phyloP scores from a whole-genome alignment of 2,797 vertebrate species.

The Hemibagrus guttatus region DNA sequence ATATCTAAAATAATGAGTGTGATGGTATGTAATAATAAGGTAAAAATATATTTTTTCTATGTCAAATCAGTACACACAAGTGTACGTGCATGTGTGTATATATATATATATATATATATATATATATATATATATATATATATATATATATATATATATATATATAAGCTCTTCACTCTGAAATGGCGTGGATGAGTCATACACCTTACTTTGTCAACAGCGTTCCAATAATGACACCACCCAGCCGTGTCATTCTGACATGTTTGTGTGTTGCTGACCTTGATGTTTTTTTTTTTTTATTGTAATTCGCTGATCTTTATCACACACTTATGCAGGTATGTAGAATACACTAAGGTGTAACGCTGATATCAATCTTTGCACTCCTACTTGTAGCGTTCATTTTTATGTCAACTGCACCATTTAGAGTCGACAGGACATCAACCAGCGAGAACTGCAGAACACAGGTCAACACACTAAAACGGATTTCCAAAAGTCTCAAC shows the following conservation, averaged over 20 bases:
- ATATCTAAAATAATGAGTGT: not conserved
- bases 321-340: slow-evolving; percentile 53
- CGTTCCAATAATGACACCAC: slow-evolving; percentile 8
- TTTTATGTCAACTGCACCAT: not conserved
- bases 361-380: slow-evolving; percentile 11
- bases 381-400: not conserved
- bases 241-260: slow-evolving; percentile 15
- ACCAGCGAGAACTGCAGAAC: not conserved
- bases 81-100: not conserved
- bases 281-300: not conserved
- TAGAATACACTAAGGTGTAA: slow-evolving; percentile 54
- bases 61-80: not conserved
- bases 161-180: not conserved
- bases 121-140: not conserved
- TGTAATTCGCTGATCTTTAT: slow-evolving; percentile 5
- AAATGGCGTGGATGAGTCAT: not conserved
- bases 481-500: not conserved
- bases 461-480: not conserved
- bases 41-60: too few species aligned
- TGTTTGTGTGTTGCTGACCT: slow-evolving; percentile 1
- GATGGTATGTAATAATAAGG: not conserved
- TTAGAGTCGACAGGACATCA: not conserved
- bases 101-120: not conserved
- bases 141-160: too few species aligned
- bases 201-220: slow-evolving; percentile 10